Percentiles rank a stretch among this genome's conserved stretches.
Conservation (phyloP, 2,113 vertebrate genomes). For the Zosterops japonicus region DNA sequence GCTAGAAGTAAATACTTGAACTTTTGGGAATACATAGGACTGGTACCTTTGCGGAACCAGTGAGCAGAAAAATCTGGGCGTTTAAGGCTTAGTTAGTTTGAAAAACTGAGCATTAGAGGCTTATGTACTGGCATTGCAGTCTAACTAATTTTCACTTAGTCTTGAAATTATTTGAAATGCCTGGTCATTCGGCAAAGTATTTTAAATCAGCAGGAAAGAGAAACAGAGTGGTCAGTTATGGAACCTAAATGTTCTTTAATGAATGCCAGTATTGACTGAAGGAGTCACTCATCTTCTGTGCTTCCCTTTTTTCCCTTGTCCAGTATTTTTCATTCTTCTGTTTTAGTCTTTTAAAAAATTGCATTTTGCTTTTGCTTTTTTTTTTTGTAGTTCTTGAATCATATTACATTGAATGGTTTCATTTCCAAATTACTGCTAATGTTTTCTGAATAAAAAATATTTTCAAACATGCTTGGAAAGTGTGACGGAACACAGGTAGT, state of each 20-base stretch:
- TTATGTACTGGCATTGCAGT: not conserved
- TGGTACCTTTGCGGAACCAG: not conserved
- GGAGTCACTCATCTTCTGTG: not conserved
- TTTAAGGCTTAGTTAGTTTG: not conserved
- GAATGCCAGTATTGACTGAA: not conserved
- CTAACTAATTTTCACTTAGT: not conserved
- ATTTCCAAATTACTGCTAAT: not conserved
- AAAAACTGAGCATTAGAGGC: not conserved
- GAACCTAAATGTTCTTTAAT: not conserved
- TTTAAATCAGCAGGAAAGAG: not conserved
- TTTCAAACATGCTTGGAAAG: not conserved
- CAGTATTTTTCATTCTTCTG: not conserved
- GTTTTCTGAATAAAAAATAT: not conserved
- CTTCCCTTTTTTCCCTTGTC: not conserved
- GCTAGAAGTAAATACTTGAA: not conserved
- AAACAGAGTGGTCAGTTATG: not conserved
- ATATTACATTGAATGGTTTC: not conserved
- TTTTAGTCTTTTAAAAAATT: not conserved
- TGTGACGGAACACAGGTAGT: not conserved
- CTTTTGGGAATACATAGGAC: not conserved
- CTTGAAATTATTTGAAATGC: not conserved
- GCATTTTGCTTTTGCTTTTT: not conserved
- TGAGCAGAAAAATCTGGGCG: not conserved
- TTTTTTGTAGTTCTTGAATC: not conserved
- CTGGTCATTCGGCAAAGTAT: not conserved